These are phyloP conservation scores for Eumaeus atala DNA, from an alignment of 1,140 invertebrate genomes.

Conservation along the genomic window DNA sequence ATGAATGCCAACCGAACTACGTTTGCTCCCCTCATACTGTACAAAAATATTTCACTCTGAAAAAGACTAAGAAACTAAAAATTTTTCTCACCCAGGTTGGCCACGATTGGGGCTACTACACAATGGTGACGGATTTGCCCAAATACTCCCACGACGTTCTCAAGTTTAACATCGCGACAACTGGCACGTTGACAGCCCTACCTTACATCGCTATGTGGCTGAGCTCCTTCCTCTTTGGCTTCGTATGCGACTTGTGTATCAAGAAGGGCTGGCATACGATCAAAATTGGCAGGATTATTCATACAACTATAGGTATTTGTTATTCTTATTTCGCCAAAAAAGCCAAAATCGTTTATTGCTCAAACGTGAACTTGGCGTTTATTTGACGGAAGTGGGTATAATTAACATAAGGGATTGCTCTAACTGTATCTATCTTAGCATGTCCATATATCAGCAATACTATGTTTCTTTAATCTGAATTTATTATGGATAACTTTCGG, in stretches of 20 bases:
- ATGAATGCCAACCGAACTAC: too few species aligned
- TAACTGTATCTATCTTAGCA: too few species aligned
- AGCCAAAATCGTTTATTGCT: too few species aligned
- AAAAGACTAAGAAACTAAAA: too few species aligned
- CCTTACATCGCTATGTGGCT: slow-evolving; percentile 85
- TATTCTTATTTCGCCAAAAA: background rate
- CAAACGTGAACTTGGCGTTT: too few species aligned
- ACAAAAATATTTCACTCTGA: too few species aligned
- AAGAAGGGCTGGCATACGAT: slow-evolving; percentile 75
- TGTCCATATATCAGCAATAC: too few species aligned
- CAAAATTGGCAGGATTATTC: slow-evolving; percentile 81
- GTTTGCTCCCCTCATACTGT: too few species aligned
- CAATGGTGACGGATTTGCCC: slow-evolving; percentile 92
- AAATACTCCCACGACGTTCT: slow-evolving; percentile 92
- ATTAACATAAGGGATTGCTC: too few species aligned
- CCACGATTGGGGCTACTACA: slow-evolving; percentile 96
- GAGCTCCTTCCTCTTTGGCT: slow-evolving; percentile 78
- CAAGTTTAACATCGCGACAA: slow-evolving; percentile 84
- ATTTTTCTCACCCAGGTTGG: slow-evolving; percentile 72
- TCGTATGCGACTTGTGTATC: slow-evolving; percentile 80
- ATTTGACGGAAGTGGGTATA: too few species aligned
- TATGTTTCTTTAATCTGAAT: too few species aligned
- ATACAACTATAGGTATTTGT: slow-evolving; percentile 79
- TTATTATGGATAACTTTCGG: too few species aligned
- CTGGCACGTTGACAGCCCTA: slow-evolving; percentile 79